A percentile compares a stretch with the other conserved stretches of the same genome.
Conservation (phyloP, 2,888 invertebrate genomes). For the Brenthis ino region DNA sequence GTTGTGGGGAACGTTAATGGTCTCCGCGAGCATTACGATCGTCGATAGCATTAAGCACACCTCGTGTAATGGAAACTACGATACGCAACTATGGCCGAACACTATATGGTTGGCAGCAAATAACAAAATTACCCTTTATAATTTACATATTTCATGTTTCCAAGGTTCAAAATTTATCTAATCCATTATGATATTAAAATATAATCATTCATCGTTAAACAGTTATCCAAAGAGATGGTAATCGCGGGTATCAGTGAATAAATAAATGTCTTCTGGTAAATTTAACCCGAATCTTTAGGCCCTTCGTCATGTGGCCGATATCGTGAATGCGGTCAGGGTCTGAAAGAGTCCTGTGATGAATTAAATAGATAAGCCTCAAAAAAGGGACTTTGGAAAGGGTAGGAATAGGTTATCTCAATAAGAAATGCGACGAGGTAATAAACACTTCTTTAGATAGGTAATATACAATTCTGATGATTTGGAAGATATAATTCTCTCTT, state of each 20-base stretch:
- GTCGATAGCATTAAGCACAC: slow-evolving; percentile 66
- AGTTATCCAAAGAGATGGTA: slow-evolving; percentile 66
- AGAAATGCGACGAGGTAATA: slow-evolving; percentile 37
- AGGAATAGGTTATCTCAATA: slow-evolving; percentile 48
- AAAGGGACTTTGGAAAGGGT: slow-evolving; percentile 66
- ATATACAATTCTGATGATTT: too few relatives aligned
- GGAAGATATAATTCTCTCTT: too few relatives aligned
- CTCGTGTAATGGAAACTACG: slow-evolving; percentile 72
- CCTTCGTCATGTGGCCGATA: slow-evolving; percentile 77
- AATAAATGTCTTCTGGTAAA: slow-evolving; percentile 81
- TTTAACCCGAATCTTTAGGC: slow-evolving; percentile 75
- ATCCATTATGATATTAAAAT: slow-evolving; percentile 46
- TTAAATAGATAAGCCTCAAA: slow-evolving; percentile 77
- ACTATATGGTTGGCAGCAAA: not conserved
- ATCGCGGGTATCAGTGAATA: slow-evolving; percentile 68
- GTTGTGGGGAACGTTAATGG: slow-evolving; percentile 71
- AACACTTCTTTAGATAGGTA: slow-evolving; percentile 11
- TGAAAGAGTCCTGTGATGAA: slow-evolving; percentile 79
- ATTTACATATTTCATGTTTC: slow-evolving; percentile 16
- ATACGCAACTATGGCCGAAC: slow-evolving; percentile 35
- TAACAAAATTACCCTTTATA: slow-evolving; percentile 23
- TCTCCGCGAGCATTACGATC: slow-evolving; percentile 67
- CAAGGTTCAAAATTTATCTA: slow-evolving; percentile 26
- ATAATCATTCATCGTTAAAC: slow-evolving; percentile 54
- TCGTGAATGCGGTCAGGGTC: slow-evolving; percentile 76